These are phyloP conservation scores for Psilanteris sp. DNA, from an alignment of 1,140 invertebrate genomes.

Conservation along the genomic window DNA sequence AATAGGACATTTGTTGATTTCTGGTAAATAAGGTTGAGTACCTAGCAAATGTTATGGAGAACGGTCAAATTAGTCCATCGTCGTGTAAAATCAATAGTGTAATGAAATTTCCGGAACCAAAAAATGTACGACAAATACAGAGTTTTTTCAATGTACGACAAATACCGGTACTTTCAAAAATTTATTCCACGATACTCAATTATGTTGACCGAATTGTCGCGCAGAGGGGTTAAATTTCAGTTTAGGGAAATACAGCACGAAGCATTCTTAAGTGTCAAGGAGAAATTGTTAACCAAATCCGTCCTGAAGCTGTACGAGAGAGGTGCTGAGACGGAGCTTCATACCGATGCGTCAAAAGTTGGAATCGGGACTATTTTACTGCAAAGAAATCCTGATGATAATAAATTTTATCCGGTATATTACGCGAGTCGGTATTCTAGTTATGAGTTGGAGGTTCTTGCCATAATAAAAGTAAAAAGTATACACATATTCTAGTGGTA, in stretches of 20 bases:
- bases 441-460: no score
- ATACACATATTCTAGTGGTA: no score
- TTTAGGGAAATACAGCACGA: background rate
- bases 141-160: background rate
- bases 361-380: constrained; percentile 5
- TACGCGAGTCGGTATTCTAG: background rate
- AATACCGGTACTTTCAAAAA: background rate
- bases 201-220: constrained; percentile 1
- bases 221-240: background rate
- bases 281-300: background rate
- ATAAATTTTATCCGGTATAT: constrained; percentile 5
- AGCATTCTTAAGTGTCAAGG: background rate
- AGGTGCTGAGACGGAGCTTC: constrained; percentile 1
- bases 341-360: constrained; percentile 1
- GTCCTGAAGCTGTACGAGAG: background rate
- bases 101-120: background rate
- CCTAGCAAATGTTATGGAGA: background rate
- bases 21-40: background rate
- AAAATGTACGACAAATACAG: background rate
- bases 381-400: background rate
- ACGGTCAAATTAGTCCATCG: background rate
- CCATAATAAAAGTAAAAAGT: no score
- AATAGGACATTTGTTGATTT: background rate
- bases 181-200: background rate
- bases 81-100: background rate